phyloP scores from a whole-genome alignment of 2,797 vertebrate species.

The Gadopsis marmoratus region DNA sequence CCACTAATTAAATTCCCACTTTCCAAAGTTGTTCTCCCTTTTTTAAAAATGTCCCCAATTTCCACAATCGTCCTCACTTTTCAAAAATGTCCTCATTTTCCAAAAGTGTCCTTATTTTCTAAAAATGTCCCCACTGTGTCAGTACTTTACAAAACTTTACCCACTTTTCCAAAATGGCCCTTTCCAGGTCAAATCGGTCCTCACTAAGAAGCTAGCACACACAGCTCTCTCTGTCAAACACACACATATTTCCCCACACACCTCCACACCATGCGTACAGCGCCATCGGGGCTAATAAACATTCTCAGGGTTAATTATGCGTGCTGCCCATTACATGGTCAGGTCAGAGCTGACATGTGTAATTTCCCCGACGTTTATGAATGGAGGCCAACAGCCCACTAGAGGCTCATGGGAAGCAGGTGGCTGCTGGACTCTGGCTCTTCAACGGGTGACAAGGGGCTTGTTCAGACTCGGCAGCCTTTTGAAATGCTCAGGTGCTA shows the following conservation, averaged over 20 bases:
- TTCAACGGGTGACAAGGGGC: conserved; percentile 42
- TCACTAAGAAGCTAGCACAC: neutral
- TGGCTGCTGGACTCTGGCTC: conserved; percentile 60
- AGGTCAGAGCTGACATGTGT: conserved; percentile 69
- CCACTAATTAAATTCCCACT: no score
- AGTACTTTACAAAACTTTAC: neutral
- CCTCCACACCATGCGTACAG: conserved; percentile 23
- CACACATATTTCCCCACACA: conserved; percentile 12
- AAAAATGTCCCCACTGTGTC: neutral
- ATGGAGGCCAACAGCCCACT: conserved; percentile 65
- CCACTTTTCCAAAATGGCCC: no score
- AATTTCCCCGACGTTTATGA: conserved; percentile 72
- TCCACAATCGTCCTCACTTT: neutral
- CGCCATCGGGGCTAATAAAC: conserved; percentile 65
- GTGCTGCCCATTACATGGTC: conserved; percentile 61
- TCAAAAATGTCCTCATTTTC: neutral
- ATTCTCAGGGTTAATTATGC: conserved; percentile 74
- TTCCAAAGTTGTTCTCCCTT: neutral
- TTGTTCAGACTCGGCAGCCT: conserved; percentile 46
- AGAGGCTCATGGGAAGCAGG: conserved; percentile 70
- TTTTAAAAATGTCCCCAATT: neutral
- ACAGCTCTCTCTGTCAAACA: neutral
- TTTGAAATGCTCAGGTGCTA: conserved; percentile 33
- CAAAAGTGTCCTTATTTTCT: neutral
- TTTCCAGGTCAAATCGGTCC: neutral